Evolutionary conservation across 2,113 vertebrate species (phyloP), one percentile per base, ranked within the genome.

Genomic region (Regulus satrapa): DNA sequence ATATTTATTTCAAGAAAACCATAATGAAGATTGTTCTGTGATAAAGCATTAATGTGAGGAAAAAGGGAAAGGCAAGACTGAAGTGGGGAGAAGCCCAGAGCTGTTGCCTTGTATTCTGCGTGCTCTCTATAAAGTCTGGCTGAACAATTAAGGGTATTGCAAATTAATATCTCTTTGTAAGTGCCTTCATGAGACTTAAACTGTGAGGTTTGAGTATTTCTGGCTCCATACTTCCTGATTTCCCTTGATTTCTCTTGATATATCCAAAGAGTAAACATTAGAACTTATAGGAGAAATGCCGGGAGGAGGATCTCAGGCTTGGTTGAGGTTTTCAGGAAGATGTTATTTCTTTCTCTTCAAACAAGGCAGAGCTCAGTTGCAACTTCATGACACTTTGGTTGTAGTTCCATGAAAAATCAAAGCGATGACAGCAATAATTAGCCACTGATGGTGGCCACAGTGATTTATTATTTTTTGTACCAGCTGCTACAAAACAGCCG

Each of bases 121-220:
- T 58, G 18, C 15, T 75, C 10, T 52, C 19, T 48, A 0, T 52
- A 5, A 62, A 62, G 8, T 12, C 31, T 52, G 46, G 8, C 15
- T 62, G 41, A 61, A 41, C 4, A 75, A 41, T 31, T 25, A 17
- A 80, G 17, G 36, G 5, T 12, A 36, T n/a, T 49, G 5, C 7
- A 59, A 20, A 3, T 18, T 49, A 41, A 20, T 5, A 3, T 31
- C 5, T 56, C 29, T 59, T 55, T 63, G 18, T 9, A 16, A 61
- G 21, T 38, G 32, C 28, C 73, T 80, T 23, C 4, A 4, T 49
- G 31, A 41, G 17, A 46, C 12, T 74, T 0, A 0, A 15, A 9
- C 8, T 41, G 23, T 29, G 18, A 20, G 2, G 1, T 34, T 79
- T 69, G 15, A 26, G 3, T 66, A 25, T 66, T 64, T 83, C 14